Evolutionary conservation across 2,888 invertebrate genomes (phyloP).

Genomic region (Drosophila anomalata): DNA sequence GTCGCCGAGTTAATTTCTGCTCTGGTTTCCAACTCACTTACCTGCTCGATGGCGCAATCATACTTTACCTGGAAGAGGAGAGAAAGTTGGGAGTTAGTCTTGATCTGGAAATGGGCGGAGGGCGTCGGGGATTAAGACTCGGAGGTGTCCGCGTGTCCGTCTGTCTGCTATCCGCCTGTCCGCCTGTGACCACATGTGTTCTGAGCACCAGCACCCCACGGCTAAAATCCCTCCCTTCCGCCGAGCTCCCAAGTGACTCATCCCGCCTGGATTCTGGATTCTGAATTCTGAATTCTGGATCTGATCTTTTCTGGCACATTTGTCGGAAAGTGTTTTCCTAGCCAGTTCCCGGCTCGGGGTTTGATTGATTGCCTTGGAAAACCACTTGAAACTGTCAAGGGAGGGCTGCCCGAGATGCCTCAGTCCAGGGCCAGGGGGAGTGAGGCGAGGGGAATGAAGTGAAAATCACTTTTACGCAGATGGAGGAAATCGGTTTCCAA

Average conservation of each 20-base stretch:
- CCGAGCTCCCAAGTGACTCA: conserved; percentile 23
- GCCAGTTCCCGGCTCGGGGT: conserved; percentile 25
- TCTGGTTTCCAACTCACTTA: conserved; percentile 51
- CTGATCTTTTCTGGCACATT: conserved; percentile 60
- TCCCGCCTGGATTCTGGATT: conserved; percentile 17
- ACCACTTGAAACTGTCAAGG: conserved; percentile 74
- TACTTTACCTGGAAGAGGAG: conserved; percentile 71
- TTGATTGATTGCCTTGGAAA: conserved; percentile 76
- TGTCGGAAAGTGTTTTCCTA: conserved; percentile 58
- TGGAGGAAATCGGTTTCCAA: conserved; percentile 57
- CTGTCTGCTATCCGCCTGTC: conserved; percentile 9
- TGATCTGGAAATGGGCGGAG: conserved; percentile 47
- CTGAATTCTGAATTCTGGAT: conserved; percentile 10
- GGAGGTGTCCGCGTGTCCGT: conserved; percentile 2
- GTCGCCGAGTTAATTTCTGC: conserved; percentile 31
- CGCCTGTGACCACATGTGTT: conserved; percentile 59
- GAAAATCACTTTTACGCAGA: conserved; percentile 69
- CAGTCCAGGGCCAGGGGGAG: background rate
- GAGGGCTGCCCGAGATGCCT: too few species aligned
- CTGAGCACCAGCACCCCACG: conserved; percentile 21
- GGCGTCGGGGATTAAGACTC: conserved; percentile 56
- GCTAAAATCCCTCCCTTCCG: too few species aligned
- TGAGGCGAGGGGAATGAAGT: conserved; percentile 52
- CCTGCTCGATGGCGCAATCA: conserved; percentile 49
- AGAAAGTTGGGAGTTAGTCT: conserved; percentile 7